phyloP scores from a whole-genome alignment of 2,113 vertebrate species.

The Stomatorhinus ivindoensis region DNA sequence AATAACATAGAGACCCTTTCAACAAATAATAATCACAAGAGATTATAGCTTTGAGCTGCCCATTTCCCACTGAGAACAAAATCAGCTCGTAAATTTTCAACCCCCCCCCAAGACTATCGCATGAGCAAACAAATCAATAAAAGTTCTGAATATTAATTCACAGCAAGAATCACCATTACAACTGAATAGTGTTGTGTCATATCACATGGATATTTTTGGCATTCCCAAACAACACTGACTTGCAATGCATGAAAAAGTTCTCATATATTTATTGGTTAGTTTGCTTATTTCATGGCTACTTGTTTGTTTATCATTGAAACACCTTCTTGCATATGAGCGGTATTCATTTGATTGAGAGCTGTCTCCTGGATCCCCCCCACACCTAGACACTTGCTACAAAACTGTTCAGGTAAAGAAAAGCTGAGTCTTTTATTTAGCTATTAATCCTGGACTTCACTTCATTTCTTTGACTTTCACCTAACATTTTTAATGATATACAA shows the following conservation, averaged over 20 bases:
- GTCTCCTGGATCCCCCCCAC: neutral
- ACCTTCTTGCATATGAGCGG: neutral
- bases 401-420: neutral
- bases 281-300: neutral
- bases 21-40: neutral
- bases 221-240: neutral
- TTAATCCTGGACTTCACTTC: neutral
- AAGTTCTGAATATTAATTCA: neutral
- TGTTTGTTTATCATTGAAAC: neutral
- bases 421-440: neutral
- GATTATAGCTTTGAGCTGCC: neutral
- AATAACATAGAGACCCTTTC: neutral
- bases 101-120: neutral
- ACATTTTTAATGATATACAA: neutral
- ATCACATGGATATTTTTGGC: neutral
- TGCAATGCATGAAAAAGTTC: neutral
- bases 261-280: neutral
- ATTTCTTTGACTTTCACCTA: neutral
- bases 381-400: neutral
- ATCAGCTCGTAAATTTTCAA: neutral
- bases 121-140: neutral
- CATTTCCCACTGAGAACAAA: neutral
- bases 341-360: neutral
- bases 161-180: neutral
- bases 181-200: neutral